Percentiles rank a stretch among this genome's conserved stretches.
Conservation (phyloP, 1,140 invertebrate species). For the Catajapyx aquilonaris region DNA sequence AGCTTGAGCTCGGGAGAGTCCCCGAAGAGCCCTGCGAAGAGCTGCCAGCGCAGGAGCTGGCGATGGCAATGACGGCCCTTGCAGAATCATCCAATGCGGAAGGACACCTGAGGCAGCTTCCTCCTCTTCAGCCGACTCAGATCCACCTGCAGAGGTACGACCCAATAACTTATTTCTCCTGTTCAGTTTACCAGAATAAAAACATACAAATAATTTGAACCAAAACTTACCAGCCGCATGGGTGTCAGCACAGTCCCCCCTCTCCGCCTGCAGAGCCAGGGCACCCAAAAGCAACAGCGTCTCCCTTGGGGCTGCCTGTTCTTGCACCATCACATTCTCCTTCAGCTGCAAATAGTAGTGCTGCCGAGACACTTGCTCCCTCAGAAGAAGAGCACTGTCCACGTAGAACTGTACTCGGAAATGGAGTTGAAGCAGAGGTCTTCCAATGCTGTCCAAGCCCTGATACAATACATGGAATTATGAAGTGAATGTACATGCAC, state of each 20-base stretch:
- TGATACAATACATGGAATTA: conserved; percentile 23
- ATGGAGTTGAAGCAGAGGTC: conserved; percentile 70
- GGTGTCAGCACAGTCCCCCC: conserved; percentile 47
- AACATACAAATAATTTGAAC: no score
- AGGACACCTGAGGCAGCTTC: no score
- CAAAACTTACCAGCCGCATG: no score
- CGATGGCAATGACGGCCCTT: conserved; percentile 19
- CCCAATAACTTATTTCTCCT: no score
- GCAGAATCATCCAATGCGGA: no score
- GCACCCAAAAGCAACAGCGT: conserved; percentile 58
- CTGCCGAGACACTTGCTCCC: conserved; percentile 70
- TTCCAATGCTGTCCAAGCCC: conserved; percentile 73
- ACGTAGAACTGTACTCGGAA: conserved; percentile 90
- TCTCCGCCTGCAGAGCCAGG: conserved; percentile 73
- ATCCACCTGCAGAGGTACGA: no score
- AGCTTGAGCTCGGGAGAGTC: conserved; percentile 49
- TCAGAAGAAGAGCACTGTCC: conserved; percentile 60
- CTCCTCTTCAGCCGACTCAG: no score
- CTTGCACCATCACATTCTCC: conserved; percentile 48
- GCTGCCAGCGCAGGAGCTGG: no score
- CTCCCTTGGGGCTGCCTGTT: conserved; percentile 33
- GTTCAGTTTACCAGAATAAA: no score
- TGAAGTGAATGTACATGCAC: no score
- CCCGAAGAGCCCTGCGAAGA: conserved; percentile 48
- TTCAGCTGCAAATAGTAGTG: conserved; percentile 86